Evolutionary conservation across 2,113 vertebrate species (phyloP).

Genomic region (Chaetorhynchus papuensis): DNA sequence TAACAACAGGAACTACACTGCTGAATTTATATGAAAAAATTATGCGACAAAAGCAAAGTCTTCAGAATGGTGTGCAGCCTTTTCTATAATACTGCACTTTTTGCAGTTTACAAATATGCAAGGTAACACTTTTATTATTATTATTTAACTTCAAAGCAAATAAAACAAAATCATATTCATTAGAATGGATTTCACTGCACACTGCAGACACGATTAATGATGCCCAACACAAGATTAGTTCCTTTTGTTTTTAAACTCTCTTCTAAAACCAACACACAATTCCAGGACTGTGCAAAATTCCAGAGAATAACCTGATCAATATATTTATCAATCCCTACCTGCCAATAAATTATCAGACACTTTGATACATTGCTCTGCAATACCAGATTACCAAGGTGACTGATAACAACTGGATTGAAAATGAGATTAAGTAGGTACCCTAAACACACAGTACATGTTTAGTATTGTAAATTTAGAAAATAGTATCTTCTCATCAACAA

Average conservation of each 20-base stretch:
- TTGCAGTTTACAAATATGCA: not conserved
- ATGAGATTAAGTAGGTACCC: not conserved
- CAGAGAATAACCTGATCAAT: not conserved
- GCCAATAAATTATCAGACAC: not conserved
- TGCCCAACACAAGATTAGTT: not conserved
- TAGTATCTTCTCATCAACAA: not conserved
- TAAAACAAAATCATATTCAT: not conserved
- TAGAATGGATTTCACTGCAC: not conserved
- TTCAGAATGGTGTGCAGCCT: not conserved
- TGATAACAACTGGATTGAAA: not conserved
- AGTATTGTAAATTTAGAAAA: not conserved
- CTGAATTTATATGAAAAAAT: not conserved
- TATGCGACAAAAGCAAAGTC: not conserved
- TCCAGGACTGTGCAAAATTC: not conserved
- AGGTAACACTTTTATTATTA: not conserved
- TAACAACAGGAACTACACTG: not conserved
- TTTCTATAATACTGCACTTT: not conserved
- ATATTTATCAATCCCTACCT: not conserved
- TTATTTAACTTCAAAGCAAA: not conserved
- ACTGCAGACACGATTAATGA: not conserved
- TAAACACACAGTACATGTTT: not conserved
- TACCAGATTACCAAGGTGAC: not conserved
- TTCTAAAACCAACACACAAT: not conserved
- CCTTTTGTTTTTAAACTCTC: not conserved
- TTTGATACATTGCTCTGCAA: not conserved